Evolutionary conservation across 2,888 invertebrate species (phyloP), one percentile per base, ranked within the genome.

Genomic region (Pycnomerus fuliginosus): DNA sequence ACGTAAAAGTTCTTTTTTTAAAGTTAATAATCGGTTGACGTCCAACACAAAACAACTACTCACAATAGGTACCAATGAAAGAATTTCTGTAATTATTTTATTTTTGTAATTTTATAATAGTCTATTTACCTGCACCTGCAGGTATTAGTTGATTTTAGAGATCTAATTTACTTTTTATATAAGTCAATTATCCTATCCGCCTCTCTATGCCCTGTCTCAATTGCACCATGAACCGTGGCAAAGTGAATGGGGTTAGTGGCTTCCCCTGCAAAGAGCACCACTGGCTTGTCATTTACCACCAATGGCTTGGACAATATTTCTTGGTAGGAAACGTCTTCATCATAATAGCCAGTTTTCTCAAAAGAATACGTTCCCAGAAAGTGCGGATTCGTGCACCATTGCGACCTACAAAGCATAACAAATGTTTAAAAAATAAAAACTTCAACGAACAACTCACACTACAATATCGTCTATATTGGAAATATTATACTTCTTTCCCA

Each of bases 401-500:
- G 28, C 3, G 56, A 51, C 11, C 61, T 61, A 39, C 23, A 53
- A 50, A n/a, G n/a, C n/a, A n/a, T n/a, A n/a, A n/a, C n/a, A n/a
- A n/a, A n/a, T n/a, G n/a, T n/a, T n/a, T n/a, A n/a, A n/a, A n/a
- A n/a, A n/a, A n/a, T n/a, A n/a, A n/a, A n/a, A n/a, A n/a, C n/a
- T n/a, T n/a, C n/a, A n/a, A n/a, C n/a, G n/a, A n/a, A n/a, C n/a
- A n/a, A n/a, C n/a, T n/a, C n/a, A n/a, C n/a, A n/a, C n/a, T n/a
- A n/a, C n/a, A n/a, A n/a, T n/a, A n/a, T n/a, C n/a, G n/a, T n/a
- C n/a, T n/a, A n/a, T n/a, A n/a, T n/a, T n/a, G n/a, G 78, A 72
- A 51, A 83, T 68, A 32, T 71, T 65, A 47, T 44, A 38, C 13
- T 69, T 76, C 15, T 61, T 52, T 28, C 76, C 74, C 1, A 82